A percentile compares a stretch with the other conserved stretches of the same genome.
phyloP scores from a whole-genome alignment of 2,797 vertebrate genomes.

The Kryptopterus vitreolus region DNA sequence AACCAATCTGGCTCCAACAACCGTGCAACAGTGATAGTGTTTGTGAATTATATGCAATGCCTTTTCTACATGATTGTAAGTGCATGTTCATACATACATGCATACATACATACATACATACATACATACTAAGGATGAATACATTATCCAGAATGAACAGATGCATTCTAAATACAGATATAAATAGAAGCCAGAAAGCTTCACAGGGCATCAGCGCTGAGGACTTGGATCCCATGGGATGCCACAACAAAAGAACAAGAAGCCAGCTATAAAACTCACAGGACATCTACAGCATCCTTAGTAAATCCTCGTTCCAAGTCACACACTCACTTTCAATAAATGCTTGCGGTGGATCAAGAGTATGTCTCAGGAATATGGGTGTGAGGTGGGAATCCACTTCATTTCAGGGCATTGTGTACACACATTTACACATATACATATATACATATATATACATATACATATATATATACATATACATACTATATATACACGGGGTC shows the following conservation, averaged over 20 bases:
- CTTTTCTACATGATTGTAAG: neutral
- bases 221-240: neutral
- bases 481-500: too few relatives aligned
- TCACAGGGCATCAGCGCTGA: neutral
- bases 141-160: neutral
- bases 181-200: too few relatives aligned
- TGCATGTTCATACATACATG: neutral
- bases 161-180: too few relatives aligned
- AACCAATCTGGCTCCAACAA: too few relatives aligned
- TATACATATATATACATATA: too few relatives aligned
- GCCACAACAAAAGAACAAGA: neutral
- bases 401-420: neutral
- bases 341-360: neutral
- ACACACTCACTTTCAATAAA: neutral
- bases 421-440: neutral
- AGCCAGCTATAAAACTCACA: neutral
- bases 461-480: too few relatives aligned
- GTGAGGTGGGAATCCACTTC: neutral
- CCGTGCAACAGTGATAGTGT: too few relatives aligned
- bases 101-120: conserved; percentile 1
- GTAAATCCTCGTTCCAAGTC: neutral
- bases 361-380: neutral
- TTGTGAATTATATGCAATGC: neutral
- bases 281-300: neutral
- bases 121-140: neutral